Percentiles rank a stretch among this genome's conserved stretches.
phyloP scores from a whole-genome alignment of 1,140 invertebrate genomes.

The Tachypleus tridentatus region DNA sequence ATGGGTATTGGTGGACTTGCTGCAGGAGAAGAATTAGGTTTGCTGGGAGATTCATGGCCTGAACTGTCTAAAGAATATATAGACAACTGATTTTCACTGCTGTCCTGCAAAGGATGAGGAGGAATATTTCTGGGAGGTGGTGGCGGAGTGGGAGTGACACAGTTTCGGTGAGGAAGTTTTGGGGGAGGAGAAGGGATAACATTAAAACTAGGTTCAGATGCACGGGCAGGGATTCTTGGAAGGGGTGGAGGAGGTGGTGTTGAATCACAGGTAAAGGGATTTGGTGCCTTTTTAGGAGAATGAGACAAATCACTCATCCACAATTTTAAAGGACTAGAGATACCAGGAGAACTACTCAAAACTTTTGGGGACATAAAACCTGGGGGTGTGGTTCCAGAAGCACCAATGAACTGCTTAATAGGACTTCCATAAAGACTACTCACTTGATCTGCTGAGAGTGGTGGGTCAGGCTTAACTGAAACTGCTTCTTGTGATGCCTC shows the following conservation, averaged over 20 bases:
- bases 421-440: too few species aligned
- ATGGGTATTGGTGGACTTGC: slow-evolving; percentile 17
- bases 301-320: too few species aligned
- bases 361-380: too few species aligned
- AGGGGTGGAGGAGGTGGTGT: slow-evolving; percentile 9
- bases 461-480: too few species aligned
- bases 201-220: neutral
- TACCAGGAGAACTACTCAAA: too few species aligned
- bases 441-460: too few species aligned
- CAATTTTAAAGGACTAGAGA: too few species aligned
- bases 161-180: slow-evolving; percentile 10
- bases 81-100: slow-evolving; percentile 7
- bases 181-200: slow-evolving; percentile 11
- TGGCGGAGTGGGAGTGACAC: slow-evolving; percentile 14
- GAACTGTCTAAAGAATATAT: neutral
- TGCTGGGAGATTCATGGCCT: neutral
- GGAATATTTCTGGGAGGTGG: slow-evolving; percentile 10
- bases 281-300: slow-evolving; percentile 10
- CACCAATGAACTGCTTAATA: too few species aligned
- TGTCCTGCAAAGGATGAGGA: neutral
- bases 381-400: too few species aligned
- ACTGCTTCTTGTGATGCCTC: neutral
- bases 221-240: slow-evolving; percentile 6
- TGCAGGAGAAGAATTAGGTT: neutral
- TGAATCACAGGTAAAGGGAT: slow-evolving; percentile 10